Conservation (phyloP, 2,888 invertebrate genomes). For the Cryptocephalus primarius region DNA sequence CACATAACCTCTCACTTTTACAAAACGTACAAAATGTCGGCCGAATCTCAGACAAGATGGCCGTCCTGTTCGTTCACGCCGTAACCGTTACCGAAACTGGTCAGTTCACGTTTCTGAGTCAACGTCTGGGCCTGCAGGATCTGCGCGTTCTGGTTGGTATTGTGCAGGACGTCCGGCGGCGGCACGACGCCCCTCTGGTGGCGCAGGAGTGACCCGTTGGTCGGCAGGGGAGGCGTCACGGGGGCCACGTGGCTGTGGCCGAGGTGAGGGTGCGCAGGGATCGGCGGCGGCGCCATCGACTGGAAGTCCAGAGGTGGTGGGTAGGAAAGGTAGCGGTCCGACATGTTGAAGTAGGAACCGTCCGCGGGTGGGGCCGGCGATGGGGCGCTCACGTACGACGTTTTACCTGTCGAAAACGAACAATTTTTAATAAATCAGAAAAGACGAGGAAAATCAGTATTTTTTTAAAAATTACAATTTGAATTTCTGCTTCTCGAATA, state of each 20-base stretch:
- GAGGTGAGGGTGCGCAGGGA: conserved; percentile 30
- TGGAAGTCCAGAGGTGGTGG: conserved; percentile 62
- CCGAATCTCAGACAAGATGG: conserved; percentile 38
- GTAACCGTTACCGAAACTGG: conserved; percentile 37
- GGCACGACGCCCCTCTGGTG: conserved; percentile 31
- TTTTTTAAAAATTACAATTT: too few relatives aligned
- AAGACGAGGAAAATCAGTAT: conserved; percentile 6
- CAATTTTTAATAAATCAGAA: neutral
- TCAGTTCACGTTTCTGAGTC: conserved; percentile 34
- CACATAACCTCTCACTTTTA: conserved; percentile 11
- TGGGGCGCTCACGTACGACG: conserved; percentile 51
- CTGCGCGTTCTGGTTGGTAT: conserved; percentile 36
- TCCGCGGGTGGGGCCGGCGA: conserved; percentile 68
- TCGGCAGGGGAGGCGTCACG: conserved; percentile 28
- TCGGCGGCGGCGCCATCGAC: conserved; percentile 39
- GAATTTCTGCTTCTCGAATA: too few relatives aligned
- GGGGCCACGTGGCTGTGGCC: conserved; percentile 33
- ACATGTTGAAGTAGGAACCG: conserved; percentile 73
- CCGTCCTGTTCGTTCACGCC: conserved; percentile 39
- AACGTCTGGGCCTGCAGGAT: conserved; percentile 37
- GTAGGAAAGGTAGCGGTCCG: conserved; percentile 70
- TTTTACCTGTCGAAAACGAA: conserved; percentile 40
- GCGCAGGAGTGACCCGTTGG: conserved; percentile 34
- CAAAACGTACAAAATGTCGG: conserved; percentile 30
- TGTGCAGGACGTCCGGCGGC: conserved; percentile 37